These are phyloP conservation scores for Cololabis saira DNA, from an alignment of 2,113 vertebrate species.

Conservation along the genomic window DNA sequence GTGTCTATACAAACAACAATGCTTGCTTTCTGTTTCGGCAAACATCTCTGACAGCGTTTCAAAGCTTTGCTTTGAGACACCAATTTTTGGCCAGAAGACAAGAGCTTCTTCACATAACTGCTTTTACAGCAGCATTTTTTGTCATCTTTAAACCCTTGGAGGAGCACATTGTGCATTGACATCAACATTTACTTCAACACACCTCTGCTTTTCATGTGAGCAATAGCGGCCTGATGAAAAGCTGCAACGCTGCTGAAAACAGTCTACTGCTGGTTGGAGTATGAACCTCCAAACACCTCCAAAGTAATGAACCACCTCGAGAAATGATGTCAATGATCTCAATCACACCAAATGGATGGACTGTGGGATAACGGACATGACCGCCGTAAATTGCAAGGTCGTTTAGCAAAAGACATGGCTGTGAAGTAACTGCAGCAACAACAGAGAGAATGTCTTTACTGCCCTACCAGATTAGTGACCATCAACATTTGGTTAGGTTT, in stretches of 20 bases:
- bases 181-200: constrained; percentile 22
- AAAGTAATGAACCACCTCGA: constrained; percentile 34
- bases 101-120: constrained; percentile 22
- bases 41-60: constrained; percentile 29
- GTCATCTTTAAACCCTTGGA: constrained; percentile 24
- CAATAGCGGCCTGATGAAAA: constrained; percentile 40
- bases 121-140: constrained; percentile 18
- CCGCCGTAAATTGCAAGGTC: not conserved
- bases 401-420: constrained; percentile 8
- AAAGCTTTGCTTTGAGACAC: constrained; percentile 1
- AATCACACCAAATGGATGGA: constrained; percentile 21
- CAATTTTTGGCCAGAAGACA: constrained; percentile 12
- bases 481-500: too few relatives aligned
- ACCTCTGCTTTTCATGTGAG: constrained; percentile 21
- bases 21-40: constrained; percentile 34
- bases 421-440: not conserved
- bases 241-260: constrained; percentile 20
- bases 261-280: constrained; percentile 24
- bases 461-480: too few relatives aligned
- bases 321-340: constrained; percentile 34
- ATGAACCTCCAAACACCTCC: constrained; percentile 26
- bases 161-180: constrained; percentile 8
- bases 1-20: constrained; percentile 38
- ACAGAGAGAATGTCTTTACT: constrained; percentile 17
- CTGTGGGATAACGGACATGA: constrained; percentile 7